A percentile compares a stretch with the other conserved stretches of the same genome.
Evolutionary conservation across 2,797 vertebrate species (phyloP).

Genomic region (Rousettus madagascariensis): DNA sequence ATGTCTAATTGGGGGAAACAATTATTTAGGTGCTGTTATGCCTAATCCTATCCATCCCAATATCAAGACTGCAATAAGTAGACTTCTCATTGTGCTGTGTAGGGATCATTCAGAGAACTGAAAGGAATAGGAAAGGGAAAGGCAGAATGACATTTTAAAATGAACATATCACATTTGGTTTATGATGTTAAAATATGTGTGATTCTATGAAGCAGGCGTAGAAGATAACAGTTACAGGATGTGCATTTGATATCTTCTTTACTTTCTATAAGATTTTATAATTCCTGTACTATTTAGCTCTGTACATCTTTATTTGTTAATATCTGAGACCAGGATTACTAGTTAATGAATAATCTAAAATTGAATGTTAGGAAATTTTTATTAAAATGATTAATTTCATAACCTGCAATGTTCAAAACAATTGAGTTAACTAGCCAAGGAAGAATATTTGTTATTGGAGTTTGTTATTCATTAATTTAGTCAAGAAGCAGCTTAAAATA

Average conservation of each 20-base stretch:
- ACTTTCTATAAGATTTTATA: neutral
- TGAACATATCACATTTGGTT: neutral
- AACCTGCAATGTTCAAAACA: neutral
- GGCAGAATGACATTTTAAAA: neutral
- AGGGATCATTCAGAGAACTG: neutral
- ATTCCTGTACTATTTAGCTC: neutral
- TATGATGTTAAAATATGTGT: neutral
- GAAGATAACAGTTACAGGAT: neutral
- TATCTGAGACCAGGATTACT: neutral
- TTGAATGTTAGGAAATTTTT: slow-evolving; percentile 17
- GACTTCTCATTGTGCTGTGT: neutral
- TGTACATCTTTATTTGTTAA: neutral
- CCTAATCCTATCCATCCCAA: neutral
- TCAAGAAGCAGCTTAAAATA: neutral
- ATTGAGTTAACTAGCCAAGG: neutral
- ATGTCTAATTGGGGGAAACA: neutral
- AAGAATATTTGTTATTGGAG: neutral
- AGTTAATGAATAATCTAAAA: neutral
- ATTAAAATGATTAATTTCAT: slow-evolving; percentile 37
- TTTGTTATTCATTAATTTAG: slow-evolving; percentile 32
- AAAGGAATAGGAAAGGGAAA: neutral
- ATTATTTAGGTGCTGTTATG: neutral
- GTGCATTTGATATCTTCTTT: neutral
- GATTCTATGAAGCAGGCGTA: neutral
- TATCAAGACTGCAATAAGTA: neutral